phyloP scores from a whole-genome alignment of 2,888 invertebrate species.

The Platynereis dumerilii region DNA sequence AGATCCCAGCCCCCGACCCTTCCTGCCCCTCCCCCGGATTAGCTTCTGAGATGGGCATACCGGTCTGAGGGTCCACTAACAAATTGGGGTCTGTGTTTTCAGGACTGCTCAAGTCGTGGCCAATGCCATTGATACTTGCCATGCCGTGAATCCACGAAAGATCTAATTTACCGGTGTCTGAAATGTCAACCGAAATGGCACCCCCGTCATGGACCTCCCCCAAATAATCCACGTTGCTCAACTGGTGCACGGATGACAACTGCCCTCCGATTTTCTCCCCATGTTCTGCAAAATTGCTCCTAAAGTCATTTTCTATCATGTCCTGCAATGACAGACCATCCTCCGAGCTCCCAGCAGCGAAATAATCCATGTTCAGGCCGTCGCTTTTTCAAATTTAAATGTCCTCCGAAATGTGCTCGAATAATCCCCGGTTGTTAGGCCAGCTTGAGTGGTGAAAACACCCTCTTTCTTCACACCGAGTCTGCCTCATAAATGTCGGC shows the following conservation, averaged over 20 bases:
- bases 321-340: conserved; percentile 74
- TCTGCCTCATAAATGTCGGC: neutral
- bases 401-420: conserved; percentile 1
- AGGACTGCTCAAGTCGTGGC: conserved; percentile 7
- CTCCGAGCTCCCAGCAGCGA: conserved; percentile 22
- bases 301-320: conserved; percentile 86
- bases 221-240: neutral
- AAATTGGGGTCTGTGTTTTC: conserved; percentile 36
- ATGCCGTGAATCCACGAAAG: conserved; percentile 67
- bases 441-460: too few relatives aligned
- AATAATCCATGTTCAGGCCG: conserved; percentile 36
- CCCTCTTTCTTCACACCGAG: neutral
- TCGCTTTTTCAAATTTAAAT: conserved; percentile 29
- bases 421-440: conserved; percentile 8
- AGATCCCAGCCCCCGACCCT: neutral
- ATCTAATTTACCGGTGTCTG: conserved; percentile 45
- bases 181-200: conserved; percentile 11
- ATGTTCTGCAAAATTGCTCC: conserved; percentile 22
- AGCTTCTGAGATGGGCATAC: conserved; percentile 77
- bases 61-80: conserved; percentile 88
- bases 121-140: neutral
- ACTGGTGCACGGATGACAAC: too few relatives aligned
- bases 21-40: too few relatives aligned
- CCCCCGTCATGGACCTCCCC: neutral
- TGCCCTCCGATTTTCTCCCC: neutral